These are phyloP conservation scores for Parapsyche elsis DNA, from an alignment of 1,140 invertebrate genomes.

Conservation along the genomic window DNA sequence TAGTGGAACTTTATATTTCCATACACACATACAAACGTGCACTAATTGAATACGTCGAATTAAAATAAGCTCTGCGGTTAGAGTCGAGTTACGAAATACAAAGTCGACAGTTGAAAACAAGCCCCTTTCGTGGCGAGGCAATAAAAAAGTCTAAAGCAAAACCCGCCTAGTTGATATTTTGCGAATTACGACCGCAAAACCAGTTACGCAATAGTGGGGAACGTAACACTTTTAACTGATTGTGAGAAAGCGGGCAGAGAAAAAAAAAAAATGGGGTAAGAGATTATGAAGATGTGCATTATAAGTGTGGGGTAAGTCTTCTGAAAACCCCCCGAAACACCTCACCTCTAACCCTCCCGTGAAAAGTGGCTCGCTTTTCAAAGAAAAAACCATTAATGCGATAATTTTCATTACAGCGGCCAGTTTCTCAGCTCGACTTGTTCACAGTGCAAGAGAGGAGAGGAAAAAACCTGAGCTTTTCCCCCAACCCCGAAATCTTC, in stretches of 20 bases:
- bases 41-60: not conserved
- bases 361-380: not conserved
- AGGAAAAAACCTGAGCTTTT: slow-evolving; percentile 9
- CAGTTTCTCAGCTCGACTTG: not conserved
- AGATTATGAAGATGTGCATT: slow-evolving; percentile 30
- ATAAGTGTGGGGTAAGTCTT: not conserved
- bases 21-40: not conserved
- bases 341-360: not conserved
- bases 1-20: too few relatives aligned
- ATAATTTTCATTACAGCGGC: slow-evolving; percentile 40
- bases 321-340: too few relatives aligned
- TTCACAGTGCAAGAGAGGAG: not conserved
- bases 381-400: slow-evolving; percentile 40
- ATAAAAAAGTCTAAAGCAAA: too few relatives aligned
- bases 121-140: too few relatives aligned
- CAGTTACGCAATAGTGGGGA: not conserved
- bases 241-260: not conserved
- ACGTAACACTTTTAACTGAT: slow-evolving; percentile 16
- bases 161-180: too few relatives aligned
- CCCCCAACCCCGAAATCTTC: not conserved
- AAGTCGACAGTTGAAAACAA: too few relatives aligned
- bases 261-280: slow-evolving; percentile 18
- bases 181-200: too few relatives aligned
- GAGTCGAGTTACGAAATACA: too few relatives aligned
- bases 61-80: not conserved